Evolutionary conservation across 2,797 vertebrate species (phyloP).

Genomic region (Ispidina picta): DNA sequence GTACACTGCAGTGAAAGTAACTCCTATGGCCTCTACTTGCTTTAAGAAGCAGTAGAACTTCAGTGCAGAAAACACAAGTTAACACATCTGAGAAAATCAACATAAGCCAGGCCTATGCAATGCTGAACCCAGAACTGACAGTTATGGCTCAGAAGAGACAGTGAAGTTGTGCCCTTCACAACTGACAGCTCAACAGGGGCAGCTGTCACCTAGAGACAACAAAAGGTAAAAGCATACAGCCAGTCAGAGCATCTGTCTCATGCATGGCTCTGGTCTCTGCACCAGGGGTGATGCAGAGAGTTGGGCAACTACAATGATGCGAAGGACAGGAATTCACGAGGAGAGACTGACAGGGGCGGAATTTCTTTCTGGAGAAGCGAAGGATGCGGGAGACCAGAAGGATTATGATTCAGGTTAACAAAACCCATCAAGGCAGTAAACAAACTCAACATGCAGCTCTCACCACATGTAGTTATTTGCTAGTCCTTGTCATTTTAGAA

Average conservation of each 20-base stretch:
- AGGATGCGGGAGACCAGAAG: neutral
- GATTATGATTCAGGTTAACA: neutral
- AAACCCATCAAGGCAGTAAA: neutral
- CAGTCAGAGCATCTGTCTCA: neutral
- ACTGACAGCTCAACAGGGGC: neutral
- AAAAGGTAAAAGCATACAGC: neutral
- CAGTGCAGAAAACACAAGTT: neutral
- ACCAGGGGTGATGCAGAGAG: neutral
- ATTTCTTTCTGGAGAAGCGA: neutral
- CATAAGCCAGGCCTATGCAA: neutral
- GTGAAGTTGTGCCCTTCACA: neutral
- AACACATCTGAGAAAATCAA: neutral
- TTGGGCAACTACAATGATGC: neutral
- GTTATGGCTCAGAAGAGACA: neutral
- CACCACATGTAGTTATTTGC: neutral
- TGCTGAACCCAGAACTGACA: neutral
- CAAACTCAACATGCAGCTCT: neutral
- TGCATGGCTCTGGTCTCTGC: neutral
- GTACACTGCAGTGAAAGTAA: neutral
- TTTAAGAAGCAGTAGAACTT: neutral
- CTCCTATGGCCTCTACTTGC: neutral
- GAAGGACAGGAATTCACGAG: neutral
- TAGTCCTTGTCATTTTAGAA: neutral
- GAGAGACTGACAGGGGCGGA: rapidly evolving
- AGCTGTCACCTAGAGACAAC: neutral